Evolutionary conservation across 2,888 invertebrate species (phyloP).

Genomic region (Leptogaster cylindrica): DNA sequence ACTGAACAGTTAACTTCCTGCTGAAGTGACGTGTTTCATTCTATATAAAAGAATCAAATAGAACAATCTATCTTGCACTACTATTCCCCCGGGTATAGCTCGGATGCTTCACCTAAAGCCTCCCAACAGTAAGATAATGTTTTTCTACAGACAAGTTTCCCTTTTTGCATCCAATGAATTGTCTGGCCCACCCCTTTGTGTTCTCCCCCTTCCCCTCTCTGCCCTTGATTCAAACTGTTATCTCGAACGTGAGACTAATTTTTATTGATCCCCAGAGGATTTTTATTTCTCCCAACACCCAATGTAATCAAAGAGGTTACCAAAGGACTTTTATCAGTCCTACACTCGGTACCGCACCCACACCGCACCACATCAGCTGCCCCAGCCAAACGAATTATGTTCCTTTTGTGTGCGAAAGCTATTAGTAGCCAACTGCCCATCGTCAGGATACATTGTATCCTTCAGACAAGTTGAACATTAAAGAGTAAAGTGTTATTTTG

Average conservation of each 20-base stretch:
- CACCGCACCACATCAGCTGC: neutral
- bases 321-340: neutral
- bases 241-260: slow-evolving; percentile 47
- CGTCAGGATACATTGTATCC: slow-evolving; percentile 8
- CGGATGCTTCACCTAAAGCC: too few relatives aligned
- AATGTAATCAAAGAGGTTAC: slow-evolving; percentile 45
- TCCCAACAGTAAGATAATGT: too few relatives aligned
- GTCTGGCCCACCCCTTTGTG: too few relatives aligned
- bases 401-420: slow-evolving; percentile 15
- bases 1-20: too few relatives aligned
- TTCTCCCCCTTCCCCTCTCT: neutral
- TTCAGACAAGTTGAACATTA: slow-evolving; percentile 29
- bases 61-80: too few relatives aligned
- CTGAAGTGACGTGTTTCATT: too few relatives aligned
- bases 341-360: neutral
- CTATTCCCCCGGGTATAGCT: too few relatives aligned
- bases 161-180: too few relatives aligned
- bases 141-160: too few relatives aligned
- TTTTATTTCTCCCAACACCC: slow-evolving; percentile 45
- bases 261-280: slow-evolving; percentile 48
- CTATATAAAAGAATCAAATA: too few relatives aligned
- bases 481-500: slow-evolving; percentile 30
- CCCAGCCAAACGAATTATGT: neutral
- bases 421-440: slow-evolving; percentile 25
- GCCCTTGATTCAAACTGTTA: slow-evolving; percentile 10